Evolutionary conservation across 53 echinoderm and acorn worm species (phyloP), one percentile per base, ranked within the genome.

Genomic region (Antedon mediterranea): DNA sequence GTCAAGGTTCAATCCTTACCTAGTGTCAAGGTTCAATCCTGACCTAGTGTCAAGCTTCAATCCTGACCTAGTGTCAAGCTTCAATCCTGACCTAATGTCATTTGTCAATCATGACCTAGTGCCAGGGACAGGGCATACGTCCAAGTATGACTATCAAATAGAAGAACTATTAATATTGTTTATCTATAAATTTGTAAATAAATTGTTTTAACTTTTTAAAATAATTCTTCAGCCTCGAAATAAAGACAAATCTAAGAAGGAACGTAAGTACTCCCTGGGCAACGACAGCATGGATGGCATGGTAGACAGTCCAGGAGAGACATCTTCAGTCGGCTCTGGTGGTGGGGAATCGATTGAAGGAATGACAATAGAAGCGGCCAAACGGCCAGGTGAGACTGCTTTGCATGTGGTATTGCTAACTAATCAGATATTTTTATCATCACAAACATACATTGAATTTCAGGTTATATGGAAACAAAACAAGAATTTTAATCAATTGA

Each of bases 251-350:
- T 83, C 89, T 71, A 85, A 73, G 31, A 82, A 83, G 43, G 82
- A 77, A 78, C 34, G 85, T 37, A 32, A 84, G 43, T 43, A 73
- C 28, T 32, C 77, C 8, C 80, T 83, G 32, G 78, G 74, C 31
- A 74, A 82, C 33, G 71, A 82, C 26, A 81, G 81, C 33, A 34
- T 86, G 23, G 82, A 74, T 28, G 74, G 78, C 23, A 81, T 81
- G 29, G 73, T 81, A 71, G 93, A 88, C 78, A 87, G 90, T 44
- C 77, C 86, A 13, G 93, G 90, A n/a, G 93, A 93, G 32, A 90
- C 88, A 0, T 93, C 93, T 31, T 93, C 93, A 31, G 83, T 79
- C 5, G 93, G 93, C 26, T 93, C 93, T 7, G 93, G 90, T 29
- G 79, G 57, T 57, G 57, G 90, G 33, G 90, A 93, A 41, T 93